Evolutionary conservation across 2,113 vertebrate species (phyloP), one percentile per base, ranked within the genome.

Genomic region (Hiodon alosoides): DNA sequence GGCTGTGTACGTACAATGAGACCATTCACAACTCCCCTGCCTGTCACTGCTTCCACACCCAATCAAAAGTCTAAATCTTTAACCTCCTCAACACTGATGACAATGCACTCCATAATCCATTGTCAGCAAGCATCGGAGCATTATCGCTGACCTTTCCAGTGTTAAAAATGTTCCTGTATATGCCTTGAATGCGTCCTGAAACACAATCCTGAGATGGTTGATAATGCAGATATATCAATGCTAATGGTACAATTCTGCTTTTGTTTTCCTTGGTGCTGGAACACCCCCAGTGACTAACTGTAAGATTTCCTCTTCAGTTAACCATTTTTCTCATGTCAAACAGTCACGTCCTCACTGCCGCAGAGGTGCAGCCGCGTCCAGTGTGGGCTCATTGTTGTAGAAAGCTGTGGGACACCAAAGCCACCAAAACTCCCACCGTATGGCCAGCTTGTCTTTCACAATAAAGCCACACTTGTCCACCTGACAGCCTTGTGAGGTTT

Each of bases 1-100:
- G 76, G 78, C 68, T 72, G 76, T 52, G 62, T 68, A 31, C 77
- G 48, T 14, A 83, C 79, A 83, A 81, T 77, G 67, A 59, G 74
- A 73, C 61, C 73, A 54, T 46, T 72, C 68, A 70, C 48, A 47
- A n/a, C 11, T 77, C 67, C 5, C 17, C 61, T 61, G 54, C 17
- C 48, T 62, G 46, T 47, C 2, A 8, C 16, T n/a, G 50, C 67
- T 62, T n/a, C 66, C 55, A 52, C 66, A 48, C 16, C 65, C 48
- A 55, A 60, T 47, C 51, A 66, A 5, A 17, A n/a, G 64, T 67
- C 72, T 7, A 46, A 57, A 7, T 46, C 69, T 57, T 71, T 31
- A 46, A 47, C 53, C 69, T 31, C n/a, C 69, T 17, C 53, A 55
- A 10, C 54, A 13, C 57, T 67, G 55, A 55, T 55, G 13, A n/a